Evolutionary conservation across 1,140 invertebrate species (phyloP), one percentile per base, ranked within the genome.

Genomic region (Polypedilum pembai): DNA sequence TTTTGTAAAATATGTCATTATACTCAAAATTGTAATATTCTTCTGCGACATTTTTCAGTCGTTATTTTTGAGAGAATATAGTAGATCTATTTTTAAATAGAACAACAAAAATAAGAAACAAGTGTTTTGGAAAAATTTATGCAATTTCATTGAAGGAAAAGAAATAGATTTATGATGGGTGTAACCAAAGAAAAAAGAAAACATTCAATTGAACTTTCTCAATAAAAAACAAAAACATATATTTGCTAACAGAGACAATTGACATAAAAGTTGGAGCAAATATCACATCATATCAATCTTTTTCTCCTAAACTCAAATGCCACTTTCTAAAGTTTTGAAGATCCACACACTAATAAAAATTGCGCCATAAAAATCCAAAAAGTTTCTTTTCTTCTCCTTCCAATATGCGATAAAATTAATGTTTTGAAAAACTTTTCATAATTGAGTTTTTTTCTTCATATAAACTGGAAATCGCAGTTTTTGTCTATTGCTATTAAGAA

Each of bases 391-490:
- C 15, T 45, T 45, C n/a, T 56, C 12, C n/a, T 56, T 12, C 45
- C 45, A 56, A 56, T 56, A 56, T 56, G n/a, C 45, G 45, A 56
- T 56, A 56, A 56, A 56, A 56, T 56, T 56, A 56, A 56, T 56
- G 45, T 56, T 56, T 56, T 56, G 45, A 56, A 56, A 56, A 56
- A 56, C 45, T 56, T 56, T n/a, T 56, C 12, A 56, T 56, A 56
- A 56, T 56, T 56, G 45, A 56, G 45, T 56, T 56, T 56, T 8
- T 15, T 12, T 56, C 24, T 33, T 33, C 24, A 15, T 12, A 4
- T 8, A 56, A 56, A 56, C 12, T n/a, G 7, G n/a, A 56, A 56
- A n/a, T 56, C 45, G n/a, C 45, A 56, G n/a, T 15, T 56, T 15
- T 56, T 56, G 12, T 56, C 45, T 12, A 56, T 56, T 56, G 45